These are phyloP conservation scores for Nettapus auritus DNA, from an alignment of 2,113 vertebrate species.

Conservation along the genomic window DNA sequence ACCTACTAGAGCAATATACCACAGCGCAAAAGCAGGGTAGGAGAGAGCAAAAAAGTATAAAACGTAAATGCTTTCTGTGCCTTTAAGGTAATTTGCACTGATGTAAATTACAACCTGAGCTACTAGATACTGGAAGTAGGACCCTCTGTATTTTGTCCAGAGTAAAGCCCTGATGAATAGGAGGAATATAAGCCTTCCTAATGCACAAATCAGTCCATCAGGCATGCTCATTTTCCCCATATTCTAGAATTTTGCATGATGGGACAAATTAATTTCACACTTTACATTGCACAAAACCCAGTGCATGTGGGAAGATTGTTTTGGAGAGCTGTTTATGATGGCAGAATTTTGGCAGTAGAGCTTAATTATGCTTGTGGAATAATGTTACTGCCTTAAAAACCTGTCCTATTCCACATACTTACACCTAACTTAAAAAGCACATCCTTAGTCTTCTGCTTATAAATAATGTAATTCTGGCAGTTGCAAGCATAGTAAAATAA, in stretches of 20 bases:
- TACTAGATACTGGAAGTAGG: neutral
- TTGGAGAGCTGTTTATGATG: neutral
- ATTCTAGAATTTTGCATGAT: neutral
- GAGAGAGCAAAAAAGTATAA: neutral
- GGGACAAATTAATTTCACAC: neutral
- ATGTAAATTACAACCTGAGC: neutral
- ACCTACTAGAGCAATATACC: neutral
- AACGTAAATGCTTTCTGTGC: neutral
- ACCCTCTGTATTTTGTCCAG: neutral
- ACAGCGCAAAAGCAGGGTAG: neutral
- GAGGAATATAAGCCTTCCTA: neutral
- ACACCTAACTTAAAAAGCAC: neutral
- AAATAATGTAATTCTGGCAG: neutral
- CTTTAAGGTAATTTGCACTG: neutral
- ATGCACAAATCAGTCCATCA: neutral
- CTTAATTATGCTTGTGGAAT: neutral
- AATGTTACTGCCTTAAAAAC: neutral
- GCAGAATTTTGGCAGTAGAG: neutral
- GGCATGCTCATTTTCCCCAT: neutral
- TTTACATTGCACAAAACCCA: neutral
- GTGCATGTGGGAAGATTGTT: neutral
- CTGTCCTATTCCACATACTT: neutral
- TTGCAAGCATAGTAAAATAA: neutral
- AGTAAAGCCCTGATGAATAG: neutral
- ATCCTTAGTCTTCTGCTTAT: neutral